Conservation (phyloP, 2,888 invertebrate genomes). For the Petrophora chlorosata region DNA sequence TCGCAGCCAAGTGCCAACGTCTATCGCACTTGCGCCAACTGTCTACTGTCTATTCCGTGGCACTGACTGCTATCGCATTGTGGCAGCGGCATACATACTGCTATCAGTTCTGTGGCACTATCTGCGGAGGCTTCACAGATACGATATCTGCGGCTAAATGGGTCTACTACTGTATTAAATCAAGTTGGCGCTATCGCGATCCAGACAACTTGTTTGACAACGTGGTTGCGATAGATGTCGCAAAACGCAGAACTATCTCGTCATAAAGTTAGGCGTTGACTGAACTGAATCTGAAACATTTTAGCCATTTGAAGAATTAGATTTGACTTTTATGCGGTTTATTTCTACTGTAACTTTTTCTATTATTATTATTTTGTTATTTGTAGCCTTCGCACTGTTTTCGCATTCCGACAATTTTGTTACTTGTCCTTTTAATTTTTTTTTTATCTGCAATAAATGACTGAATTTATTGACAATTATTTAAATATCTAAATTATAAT, state of each 20-base stretch:
- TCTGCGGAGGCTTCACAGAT: neutral
- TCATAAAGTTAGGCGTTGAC: slow-evolving; percentile 1
- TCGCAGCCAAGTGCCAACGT: too few species aligned
- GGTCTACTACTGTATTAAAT: neutral
- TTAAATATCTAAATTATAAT: too few species aligned
- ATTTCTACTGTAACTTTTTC: too few species aligned
- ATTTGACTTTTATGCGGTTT: too few species aligned
- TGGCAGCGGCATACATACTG: too few species aligned
- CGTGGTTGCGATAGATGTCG: neutral
- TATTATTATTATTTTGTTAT: too few species aligned
- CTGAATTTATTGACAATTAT: too few species aligned
- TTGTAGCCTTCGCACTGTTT: too few species aligned
- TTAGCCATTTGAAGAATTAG: too few species aligned
- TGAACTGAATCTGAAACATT: neutral
- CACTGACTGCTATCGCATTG: neutral
- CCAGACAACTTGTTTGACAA: slow-evolving; percentile 2
- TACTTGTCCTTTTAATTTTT: too few species aligned
- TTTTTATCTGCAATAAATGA: too few species aligned
- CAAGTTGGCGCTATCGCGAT: slow-evolving; percentile 5
- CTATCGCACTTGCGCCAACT: neutral
- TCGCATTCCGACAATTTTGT: too few species aligned
- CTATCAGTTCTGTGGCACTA: neutral
- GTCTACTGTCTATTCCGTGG: neutral
- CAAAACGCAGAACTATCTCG: slow-evolving; percentile 5
- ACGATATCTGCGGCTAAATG: neutral